phyloP scores from a whole-genome alignment of 2,797 vertebrate species.

The Tragelaphus oryx region DNA sequence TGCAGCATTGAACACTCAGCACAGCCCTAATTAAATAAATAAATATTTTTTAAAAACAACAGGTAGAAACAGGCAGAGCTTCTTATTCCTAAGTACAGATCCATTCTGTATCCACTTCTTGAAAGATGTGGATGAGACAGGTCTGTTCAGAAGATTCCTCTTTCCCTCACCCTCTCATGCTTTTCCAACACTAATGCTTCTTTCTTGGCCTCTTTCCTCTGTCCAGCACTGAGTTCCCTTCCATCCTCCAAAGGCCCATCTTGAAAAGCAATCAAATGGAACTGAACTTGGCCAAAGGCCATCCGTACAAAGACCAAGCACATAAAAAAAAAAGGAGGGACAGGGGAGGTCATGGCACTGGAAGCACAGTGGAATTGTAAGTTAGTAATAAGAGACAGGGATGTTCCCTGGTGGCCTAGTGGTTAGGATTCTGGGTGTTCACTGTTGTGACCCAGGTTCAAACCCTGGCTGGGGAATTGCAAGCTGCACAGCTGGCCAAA shows the following conservation, averaged over 20 bases:
- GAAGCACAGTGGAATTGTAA: not conserved
- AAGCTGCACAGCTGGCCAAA: not conserved
- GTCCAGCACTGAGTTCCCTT: not conserved
- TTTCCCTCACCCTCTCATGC: not conserved
- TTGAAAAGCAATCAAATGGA: conserved; percentile 41
- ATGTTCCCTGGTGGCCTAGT: not conserved
- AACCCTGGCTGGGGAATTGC: not conserved
- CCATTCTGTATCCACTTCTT: not conserved
- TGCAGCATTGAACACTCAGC: not conserved
- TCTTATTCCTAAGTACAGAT: not conserved
- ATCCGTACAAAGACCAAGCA: not conserved
- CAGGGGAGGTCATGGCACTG: not conserved
- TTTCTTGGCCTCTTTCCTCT: not conserved
- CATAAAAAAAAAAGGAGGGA: not conserved
- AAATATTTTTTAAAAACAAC: not conserved
- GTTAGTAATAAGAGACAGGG: not conserved
- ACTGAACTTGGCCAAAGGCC: not conserved
- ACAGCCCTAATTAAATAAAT: not conserved
- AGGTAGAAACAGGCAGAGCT: not conserved
- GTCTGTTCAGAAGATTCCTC: not conserved
- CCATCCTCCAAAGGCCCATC: not conserved
- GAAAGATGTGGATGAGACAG: not conserved
- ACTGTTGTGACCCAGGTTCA: not conserved
- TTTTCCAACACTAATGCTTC: not conserved
- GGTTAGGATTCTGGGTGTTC: not conserved